Percentiles rank a stretch among this genome's conserved stretches.
Conservation (phyloP, 2,113 vertebrate genomes). For the Thamnophis sirtalis region DNA sequence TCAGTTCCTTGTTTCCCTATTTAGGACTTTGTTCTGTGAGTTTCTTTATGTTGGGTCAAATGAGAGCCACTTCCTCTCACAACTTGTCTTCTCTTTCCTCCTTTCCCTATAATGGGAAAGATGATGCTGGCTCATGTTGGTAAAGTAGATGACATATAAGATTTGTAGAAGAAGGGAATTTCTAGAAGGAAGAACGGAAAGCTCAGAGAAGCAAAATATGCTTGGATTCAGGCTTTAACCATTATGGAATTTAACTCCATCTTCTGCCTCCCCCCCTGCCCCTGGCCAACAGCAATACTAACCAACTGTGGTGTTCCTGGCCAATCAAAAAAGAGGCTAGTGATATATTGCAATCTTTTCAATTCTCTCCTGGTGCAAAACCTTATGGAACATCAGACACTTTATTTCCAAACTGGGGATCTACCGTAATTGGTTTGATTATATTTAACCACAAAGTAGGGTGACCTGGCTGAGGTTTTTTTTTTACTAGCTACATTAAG, state of each 20-base stretch:
- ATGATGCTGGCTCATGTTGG: neutral
- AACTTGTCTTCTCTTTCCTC: neutral
- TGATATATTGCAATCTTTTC: neutral
- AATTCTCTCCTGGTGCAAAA: neutral
- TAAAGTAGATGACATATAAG: neutral
- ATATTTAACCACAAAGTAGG: neutral
- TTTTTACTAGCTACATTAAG: neutral
- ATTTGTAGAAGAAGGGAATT: neutral
- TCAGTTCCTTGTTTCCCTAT: neutral
- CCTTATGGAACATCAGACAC: neutral
- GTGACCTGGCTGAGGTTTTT: neutral
- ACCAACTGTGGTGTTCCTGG: neutral
- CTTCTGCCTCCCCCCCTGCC: neutral
- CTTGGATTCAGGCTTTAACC: neutral
- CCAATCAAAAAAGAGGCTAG: neutral
- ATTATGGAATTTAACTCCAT: neutral
- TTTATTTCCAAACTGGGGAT: neutral
- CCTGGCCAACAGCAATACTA: neutral
- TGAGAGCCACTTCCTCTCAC: neutral
- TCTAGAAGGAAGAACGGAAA: neutral
- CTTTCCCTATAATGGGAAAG: neutral
- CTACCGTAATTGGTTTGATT: neutral
- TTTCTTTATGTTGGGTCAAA: neutral
- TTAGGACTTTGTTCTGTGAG: neutral
- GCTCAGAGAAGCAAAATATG: neutral